These are phyloP conservation scores for Xenus cinereus DNA, from an alignment of 2,113 vertebrate genomes.

Conservation along the genomic window DNA sequence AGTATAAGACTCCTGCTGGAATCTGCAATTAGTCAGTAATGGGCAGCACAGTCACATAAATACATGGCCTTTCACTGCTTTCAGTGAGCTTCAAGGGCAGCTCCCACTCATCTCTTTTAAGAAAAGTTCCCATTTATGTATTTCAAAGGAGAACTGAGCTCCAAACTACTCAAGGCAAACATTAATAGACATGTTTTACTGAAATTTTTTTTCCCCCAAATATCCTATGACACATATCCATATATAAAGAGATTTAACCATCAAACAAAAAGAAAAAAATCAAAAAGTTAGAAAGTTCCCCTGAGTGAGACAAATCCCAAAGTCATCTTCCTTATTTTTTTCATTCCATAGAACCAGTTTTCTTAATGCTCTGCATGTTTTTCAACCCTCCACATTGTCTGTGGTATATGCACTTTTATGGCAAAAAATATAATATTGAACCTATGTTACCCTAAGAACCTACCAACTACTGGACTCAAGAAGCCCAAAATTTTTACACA, in stretches of 20 bases:
- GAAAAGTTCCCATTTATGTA: not conserved
- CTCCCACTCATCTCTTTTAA: not conserved
- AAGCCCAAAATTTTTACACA: not conserved
- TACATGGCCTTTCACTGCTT: not conserved
- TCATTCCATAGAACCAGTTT: not conserved
- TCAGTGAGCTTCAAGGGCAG: not conserved
- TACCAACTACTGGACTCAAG: not conserved
- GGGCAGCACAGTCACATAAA: not conserved
- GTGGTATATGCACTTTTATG: not conserved
- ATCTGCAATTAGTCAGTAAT: not conserved
- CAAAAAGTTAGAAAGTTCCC: not conserved
- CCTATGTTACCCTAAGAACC: not conserved
- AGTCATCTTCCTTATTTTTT: not conserved
- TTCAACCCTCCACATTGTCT: not conserved
- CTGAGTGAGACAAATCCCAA: not conserved
- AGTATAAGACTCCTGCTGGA: not conserved
- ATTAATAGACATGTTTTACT: not conserved
- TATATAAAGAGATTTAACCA: not conserved
- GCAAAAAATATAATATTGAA: not conserved
- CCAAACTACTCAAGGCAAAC: not conserved
- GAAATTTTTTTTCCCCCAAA: not conserved
- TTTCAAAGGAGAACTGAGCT: not conserved
- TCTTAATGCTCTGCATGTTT: not conserved
- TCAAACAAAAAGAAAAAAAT: not conserved
- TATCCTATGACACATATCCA: not conserved